Percentiles rank a stretch among this genome's conserved stretches.
These are phyloP conservation scores for Tapera naevia DNA, from an alignment of 2,797 vertebrate genomes.

Conservation along the genomic window DNA sequence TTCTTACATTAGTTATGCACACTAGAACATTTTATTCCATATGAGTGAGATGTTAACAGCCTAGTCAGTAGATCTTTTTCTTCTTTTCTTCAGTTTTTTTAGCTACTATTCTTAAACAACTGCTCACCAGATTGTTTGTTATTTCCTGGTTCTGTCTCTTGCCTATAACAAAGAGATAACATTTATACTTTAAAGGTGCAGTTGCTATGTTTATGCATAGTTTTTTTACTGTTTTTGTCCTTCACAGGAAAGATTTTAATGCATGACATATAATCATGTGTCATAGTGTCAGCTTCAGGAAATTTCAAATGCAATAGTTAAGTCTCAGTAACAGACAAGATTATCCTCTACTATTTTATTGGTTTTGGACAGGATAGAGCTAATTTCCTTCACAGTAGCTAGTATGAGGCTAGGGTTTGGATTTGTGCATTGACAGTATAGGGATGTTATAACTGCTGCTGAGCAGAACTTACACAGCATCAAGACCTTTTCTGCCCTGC, in stretches of 20 bases:
- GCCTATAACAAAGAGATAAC: not conserved
- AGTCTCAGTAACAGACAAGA: not conserved
- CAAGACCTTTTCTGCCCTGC: not conserved
- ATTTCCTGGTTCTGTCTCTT: not conserved
- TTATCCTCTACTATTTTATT: not conserved
- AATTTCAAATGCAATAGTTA: not conserved
- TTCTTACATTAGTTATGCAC: not conserved
- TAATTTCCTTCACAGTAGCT: not conserved
- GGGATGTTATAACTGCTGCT: not conserved
- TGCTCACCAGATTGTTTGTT: not conserved
- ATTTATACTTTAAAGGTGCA: not conserved
- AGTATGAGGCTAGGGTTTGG: not conserved
- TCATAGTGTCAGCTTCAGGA: not conserved
- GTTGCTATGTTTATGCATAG: not conserved
- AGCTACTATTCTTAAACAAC: not conserved
- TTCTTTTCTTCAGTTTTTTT: not conserved
- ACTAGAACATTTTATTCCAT: not conserved
- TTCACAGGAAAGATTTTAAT: not conserved
- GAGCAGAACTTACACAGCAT: not conserved
- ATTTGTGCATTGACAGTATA: not conserved
- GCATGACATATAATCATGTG: not conserved
- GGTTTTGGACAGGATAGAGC: not conserved
- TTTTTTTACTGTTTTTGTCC: not conserved
- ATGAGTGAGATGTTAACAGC: not conserved
- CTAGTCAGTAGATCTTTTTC: not conserved